Evolutionary conservation across 2,888 invertebrate genomes (phyloP).

Genomic region (Standfussiana lucernea): DNA sequence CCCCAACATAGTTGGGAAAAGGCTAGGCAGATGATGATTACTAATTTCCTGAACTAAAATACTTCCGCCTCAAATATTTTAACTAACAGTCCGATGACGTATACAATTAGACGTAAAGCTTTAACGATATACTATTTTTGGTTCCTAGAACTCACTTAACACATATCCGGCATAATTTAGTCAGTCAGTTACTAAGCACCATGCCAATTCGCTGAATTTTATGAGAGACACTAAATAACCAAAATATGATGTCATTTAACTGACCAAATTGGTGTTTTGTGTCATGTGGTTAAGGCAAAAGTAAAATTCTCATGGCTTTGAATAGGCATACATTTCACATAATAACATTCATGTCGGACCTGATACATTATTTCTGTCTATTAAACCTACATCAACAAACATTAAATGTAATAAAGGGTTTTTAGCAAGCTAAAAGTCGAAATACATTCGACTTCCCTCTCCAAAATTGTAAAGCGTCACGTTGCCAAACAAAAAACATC

Average conservation of each 20-base stretch:
- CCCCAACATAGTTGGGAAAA: too few species aligned
- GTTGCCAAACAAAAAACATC: conserved; percentile 35
- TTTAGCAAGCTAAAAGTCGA: background rate
- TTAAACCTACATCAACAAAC: background rate
- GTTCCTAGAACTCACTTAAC: conserved; percentile 49
- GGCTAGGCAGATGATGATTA: too few species aligned
- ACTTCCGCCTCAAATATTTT: background rate
- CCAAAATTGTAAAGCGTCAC: background rate
- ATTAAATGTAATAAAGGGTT: background rate
- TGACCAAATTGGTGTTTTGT: conserved; percentile 21
- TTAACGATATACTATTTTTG: conserved; percentile 32
- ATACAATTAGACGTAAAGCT: conserved; percentile 18
- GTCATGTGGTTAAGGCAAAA: conserved; percentile 26
- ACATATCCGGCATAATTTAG: conserved; percentile 52
- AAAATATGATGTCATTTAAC: conserved; percentile 52
- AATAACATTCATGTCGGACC: background rate
- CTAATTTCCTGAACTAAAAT: conserved; percentile 5
- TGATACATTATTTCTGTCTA: background rate
- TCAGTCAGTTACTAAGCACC: conserved; percentile 41
- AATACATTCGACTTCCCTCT: conserved; percentile 4
- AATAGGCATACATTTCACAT: background rate
- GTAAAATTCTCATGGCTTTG: background rate
- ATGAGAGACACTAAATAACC: conserved; percentile 49
- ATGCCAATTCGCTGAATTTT: conserved; percentile 50
- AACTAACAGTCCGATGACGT: conserved; percentile 5